phyloP scores from a whole-genome alignment of 37 sponge, comb jelly and placozoan species.

The Geodia barretti region DNA sequence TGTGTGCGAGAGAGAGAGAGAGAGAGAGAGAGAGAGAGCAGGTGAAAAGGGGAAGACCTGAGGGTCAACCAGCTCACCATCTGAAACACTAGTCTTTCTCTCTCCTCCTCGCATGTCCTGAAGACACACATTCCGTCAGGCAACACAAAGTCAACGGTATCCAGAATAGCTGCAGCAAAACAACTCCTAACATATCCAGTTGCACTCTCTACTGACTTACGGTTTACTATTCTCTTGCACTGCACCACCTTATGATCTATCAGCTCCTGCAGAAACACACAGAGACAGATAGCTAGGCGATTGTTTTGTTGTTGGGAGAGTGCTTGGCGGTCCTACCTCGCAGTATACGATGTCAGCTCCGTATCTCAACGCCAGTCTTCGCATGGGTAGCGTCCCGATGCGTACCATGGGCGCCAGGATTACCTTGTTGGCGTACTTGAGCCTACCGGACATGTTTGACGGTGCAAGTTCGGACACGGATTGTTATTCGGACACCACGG shows the following conservation, averaged over 20 bases:
- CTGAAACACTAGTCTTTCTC: conserved; percentile 85
- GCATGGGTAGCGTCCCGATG: conserved; percentile 88
- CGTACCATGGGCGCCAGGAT: conserved; percentile 99
- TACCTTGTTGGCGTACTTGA: conserved; percentile 70
- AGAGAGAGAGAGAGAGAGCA: too few species aligned
- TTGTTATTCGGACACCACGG: neutral
- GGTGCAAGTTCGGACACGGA: too few species aligned
- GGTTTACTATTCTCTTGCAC: conserved; percentile 75
- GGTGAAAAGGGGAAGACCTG: too few species aligned
- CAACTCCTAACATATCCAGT: too few species aligned
- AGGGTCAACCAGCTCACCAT: too few species aligned
- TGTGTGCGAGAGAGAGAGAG: too few species aligned
- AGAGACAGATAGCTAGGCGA: neutral
- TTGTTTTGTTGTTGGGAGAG: neutral
- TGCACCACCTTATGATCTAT: conserved; percentile 85
- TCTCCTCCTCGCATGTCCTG: conserved; percentile 84
- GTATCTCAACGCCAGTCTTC: conserved; percentile 85
- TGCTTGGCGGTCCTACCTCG: conserved; percentile 62
- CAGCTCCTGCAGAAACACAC: conserved; percentile 54
- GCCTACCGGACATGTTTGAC: neutral
- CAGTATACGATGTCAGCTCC: conserved; percentile 96
- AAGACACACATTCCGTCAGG: conserved; percentile 82
- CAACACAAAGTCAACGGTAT: conserved; percentile 84
- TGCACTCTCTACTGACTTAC: too few species aligned
- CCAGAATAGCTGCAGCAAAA: conserved; percentile 77